Conservation (phyloP, 2,113 vertebrate species). For the Candoia aspera region DNA sequence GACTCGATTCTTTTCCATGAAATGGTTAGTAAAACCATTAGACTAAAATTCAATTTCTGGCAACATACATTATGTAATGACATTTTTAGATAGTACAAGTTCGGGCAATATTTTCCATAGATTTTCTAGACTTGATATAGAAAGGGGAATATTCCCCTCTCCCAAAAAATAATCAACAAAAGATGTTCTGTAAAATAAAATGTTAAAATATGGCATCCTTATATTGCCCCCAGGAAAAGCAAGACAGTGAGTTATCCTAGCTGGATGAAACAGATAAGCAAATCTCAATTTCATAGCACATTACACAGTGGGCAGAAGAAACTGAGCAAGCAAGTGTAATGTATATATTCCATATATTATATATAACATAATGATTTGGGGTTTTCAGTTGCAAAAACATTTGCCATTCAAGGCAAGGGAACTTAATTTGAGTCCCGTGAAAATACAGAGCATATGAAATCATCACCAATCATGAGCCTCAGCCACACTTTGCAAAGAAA, state of each 20-base stretch:
- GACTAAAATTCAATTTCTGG: not conserved
- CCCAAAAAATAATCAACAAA: constrained; percentile 10
- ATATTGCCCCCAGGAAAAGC: not conserved
- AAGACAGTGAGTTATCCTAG: not conserved
- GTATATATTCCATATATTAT: not conserved
- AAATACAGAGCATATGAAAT: constrained; percentile 14
- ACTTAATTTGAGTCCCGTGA: not conserved
- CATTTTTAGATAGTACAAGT: not conserved
- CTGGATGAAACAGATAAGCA: not conserved
- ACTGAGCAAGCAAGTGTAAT: not conserved
- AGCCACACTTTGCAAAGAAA: constrained; percentile 16
- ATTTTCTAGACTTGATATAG: not conserved
- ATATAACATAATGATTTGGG: not conserved
- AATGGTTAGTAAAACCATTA: constrained; percentile 11
- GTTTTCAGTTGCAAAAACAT: not conserved
- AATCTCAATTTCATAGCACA: not conserved
- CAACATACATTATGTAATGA: not conserved
- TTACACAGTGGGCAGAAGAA: not conserved
- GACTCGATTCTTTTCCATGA: not conserved
- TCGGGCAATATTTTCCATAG: not conserved
- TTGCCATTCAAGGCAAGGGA: not conserved
- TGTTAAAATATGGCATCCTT: not conserved
- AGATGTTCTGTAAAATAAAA: constrained; percentile 6
- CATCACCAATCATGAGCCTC: not conserved
- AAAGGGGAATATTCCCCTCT: not conserved